These are phyloP conservation scores for Grallaria varia DNA, from an alignment of 2,113 vertebrate genomes.

Conservation along the genomic window DNA sequence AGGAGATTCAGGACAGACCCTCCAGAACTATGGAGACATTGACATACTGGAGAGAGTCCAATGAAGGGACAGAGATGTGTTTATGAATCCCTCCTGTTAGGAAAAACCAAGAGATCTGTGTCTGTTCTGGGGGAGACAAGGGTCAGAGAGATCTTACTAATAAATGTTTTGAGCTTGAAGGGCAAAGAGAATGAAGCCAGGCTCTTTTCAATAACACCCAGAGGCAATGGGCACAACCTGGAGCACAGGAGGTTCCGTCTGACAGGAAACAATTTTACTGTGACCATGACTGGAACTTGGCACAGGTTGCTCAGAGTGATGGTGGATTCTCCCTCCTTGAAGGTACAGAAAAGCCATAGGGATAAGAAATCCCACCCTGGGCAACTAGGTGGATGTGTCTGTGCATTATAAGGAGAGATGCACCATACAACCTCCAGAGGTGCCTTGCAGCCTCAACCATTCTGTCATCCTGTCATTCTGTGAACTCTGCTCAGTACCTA, in stretches of 20 bases:
- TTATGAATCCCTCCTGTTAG: background rate
- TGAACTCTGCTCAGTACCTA: background rate
- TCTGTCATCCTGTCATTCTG: background rate
- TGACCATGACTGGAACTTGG: accelerated
- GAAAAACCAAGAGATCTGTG: background rate
- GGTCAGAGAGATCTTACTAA: too few relatives aligned
- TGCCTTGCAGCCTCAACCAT: background rate
- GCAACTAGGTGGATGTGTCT: background rate
- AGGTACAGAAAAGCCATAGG: background rate
- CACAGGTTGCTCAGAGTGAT: background rate
- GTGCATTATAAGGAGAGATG: accelerated
- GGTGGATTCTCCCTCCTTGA: background rate
- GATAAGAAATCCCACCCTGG: background rate
- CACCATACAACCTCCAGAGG: background rate
- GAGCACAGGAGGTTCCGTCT: background rate
- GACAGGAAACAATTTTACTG: background rate
- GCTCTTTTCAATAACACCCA: background rate
- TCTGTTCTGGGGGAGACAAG: background rate
- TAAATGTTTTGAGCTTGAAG: too few relatives aligned
- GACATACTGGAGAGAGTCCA: background rate
- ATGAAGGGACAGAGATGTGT: accelerated
- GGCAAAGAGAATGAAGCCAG: accelerated
- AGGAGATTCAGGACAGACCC: background rate
- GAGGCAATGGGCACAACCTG: background rate
- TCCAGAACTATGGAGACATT: background rate